Evolutionary conservation across 1,140 invertebrate species (phyloP), one percentile per base, ranked within the genome.

Genomic region (Eulimnadia texana): DNA sequence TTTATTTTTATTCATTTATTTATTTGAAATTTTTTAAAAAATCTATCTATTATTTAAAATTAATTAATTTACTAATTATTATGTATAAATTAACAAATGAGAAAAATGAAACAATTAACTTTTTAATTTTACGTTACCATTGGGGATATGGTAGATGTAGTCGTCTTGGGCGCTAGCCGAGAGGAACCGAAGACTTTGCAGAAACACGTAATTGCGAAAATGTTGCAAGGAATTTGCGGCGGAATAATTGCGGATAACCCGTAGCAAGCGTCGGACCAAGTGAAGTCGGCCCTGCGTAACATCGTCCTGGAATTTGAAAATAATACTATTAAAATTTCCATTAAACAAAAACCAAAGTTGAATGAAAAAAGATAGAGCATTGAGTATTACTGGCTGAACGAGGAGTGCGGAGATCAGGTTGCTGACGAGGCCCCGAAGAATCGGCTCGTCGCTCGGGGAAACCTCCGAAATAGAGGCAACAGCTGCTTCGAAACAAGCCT

Each of bases 401-500:
- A 96, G 72, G 22, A 96, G 75, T 3, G 84, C 88, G 0, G 90
- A 90, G 50, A 94, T 72, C 71, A 95, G 86, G 70, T 87, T 75
- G 50, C 66, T 67, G 11, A 77, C 63, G 22, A 25, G 55, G 9
- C 56, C n/a, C 3, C 42, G 3, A 29, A 42, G 22, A 19, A 27
- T 29, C 24, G 51, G 29, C 28, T 61, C 60, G 9, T 52, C 50
- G 2, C 9, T 3, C 6, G 53, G 50, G 11, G 28, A 85, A 67
- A 93, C 77, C 66, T 93, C 88, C 3, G 82, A 80, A 50, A 95
- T 79, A 20, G 90, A 72, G 20, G 13, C 28, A n/a, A 61, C 50
- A 22, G 60, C 83, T 49, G 88, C 85, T 75, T 93, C 93, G 59
- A 96, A 86, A 70, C 91, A 95, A 1, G 89, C 88, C 79, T 97